Evolutionary conservation across 1,140 invertebrate species (phyloP).

Genomic region (Choristoneura fumiferana): DNA sequence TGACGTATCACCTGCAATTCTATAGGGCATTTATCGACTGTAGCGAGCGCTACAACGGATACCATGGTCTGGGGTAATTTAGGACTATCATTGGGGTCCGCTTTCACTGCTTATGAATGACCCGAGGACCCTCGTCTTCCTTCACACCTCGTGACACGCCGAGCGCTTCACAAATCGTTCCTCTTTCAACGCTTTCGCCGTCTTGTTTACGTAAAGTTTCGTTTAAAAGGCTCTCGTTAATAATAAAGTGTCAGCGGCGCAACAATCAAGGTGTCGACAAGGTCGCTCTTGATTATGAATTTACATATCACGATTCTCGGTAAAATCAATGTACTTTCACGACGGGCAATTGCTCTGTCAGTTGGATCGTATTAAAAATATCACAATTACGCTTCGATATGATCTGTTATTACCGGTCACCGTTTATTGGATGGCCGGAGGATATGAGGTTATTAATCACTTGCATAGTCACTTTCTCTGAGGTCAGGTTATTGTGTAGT

Average conservation of each 20-base stretch:
- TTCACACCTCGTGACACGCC: slow-evolving; percentile 48
- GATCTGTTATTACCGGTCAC: slow-evolving; percentile 54
- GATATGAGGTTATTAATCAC: slow-evolving; percentile 57
- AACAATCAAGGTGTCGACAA: slow-evolving; percentile 41
- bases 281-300: slow-evolving; percentile 27
- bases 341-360: slow-evolving; percentile 41
- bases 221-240: slow-evolving; percentile 61
- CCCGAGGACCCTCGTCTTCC: slow-evolving; percentile 44
- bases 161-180: slow-evolving; percentile 57
- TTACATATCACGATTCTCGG: slow-evolving; percentile 19
- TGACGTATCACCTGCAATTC: slow-evolving; percentile 56
- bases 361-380: slow-evolving; percentile 49
- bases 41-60: not conserved
- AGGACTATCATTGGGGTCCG: slow-evolving; percentile 52
- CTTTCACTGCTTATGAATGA: slow-evolving; percentile 69
- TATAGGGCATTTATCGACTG: slow-evolving; percentile 16
- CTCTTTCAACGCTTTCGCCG: slow-evolving; percentile 62
- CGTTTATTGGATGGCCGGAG: slow-evolving; percentile 44
- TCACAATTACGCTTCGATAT: slow-evolving; percentile 51
- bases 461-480: slow-evolving; percentile 49
- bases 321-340: slow-evolving; percentile 41
- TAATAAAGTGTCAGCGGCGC: slow-evolving; percentile 42
- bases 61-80: slow-evolving; percentile 39
- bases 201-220: slow-evolving; percentile 62
- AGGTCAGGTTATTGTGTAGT: slow-evolving; percentile 50